Percentiles rank a stretch among this genome's conserved stretches.
Evolutionary conservation across 2,888 invertebrate genomes (phyloP).

Genomic region (Theretra japonica): DNA sequence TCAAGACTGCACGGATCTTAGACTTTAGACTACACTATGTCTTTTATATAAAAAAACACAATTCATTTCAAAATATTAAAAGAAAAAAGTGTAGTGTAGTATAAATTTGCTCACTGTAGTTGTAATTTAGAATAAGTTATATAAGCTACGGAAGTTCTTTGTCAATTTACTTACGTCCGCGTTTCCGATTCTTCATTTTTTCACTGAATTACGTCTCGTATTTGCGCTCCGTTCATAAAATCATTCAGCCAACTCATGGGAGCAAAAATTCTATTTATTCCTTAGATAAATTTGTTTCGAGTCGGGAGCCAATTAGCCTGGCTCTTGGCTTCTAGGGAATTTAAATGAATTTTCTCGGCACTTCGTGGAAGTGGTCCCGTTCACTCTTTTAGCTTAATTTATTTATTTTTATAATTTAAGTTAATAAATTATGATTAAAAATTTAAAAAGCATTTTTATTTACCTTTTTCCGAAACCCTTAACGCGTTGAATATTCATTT

Average conservation of each 20-base stretch:
- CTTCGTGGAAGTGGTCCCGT: slow-evolving; percentile 44
- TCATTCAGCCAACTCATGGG: slow-evolving; percentile 40
- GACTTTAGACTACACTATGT: neutral
- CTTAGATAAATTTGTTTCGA: slow-evolving; percentile 48
- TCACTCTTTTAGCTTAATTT: slow-evolving; percentile 47
- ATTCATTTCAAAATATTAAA: neutral
- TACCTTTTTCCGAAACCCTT: neutral
- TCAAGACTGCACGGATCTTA: slow-evolving; percentile 7
- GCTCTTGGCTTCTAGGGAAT: slow-evolving; percentile 44
- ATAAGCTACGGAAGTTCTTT: neutral
- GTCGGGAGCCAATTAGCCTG: slow-evolving; percentile 50
- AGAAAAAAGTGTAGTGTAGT: neutral
- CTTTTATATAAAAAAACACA: neutral
- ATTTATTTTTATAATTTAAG: slow-evolving; percentile 57
- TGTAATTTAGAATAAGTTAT: slow-evolving; percentile 1
- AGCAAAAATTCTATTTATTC: slow-evolving; percentile 40
- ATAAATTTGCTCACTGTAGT: slow-evolving; percentile 11
- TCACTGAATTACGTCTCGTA: slow-evolving; percentile 5
- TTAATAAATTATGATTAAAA: slow-evolving; percentile 48
- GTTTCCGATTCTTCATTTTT: neutral
- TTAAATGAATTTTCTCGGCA: slow-evolving; percentile 49
- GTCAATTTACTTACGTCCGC: neutral
- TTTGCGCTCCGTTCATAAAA: slow-evolving; percentile 33
- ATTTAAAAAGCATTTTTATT: slow-evolving; percentile 26
- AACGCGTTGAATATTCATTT: neutral